Percentiles rank a stretch among this genome's conserved stretches.
Conservation (phyloP, 1,140 invertebrate genomes). For the Halotydeus destructor region DNA sequence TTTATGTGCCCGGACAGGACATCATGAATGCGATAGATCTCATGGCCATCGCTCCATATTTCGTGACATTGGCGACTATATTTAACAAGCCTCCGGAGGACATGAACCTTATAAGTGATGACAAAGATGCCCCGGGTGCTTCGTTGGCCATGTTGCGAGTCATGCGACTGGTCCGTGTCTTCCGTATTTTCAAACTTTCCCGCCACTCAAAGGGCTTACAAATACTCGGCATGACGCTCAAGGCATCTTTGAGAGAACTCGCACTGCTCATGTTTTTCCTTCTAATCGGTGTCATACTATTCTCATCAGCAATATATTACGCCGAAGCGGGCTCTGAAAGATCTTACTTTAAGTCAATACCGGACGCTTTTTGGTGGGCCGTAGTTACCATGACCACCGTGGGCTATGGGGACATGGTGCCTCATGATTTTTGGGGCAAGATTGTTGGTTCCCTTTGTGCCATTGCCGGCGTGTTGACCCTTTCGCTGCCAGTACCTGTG, state of each 20-base stretch:
- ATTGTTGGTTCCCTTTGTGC: constrained; percentile 95
- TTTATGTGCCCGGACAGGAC: constrained; percentile 49
- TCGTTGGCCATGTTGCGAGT: constrained; percentile 90
- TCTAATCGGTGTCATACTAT: constrained; percentile 93
- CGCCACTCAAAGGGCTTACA: constrained; percentile 91
- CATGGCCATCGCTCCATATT: constrained; percentile 98
- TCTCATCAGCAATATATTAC: constrained; percentile 94
- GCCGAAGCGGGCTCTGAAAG: constrained; percentile 86
- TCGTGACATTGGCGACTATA: constrained; percentile 94
- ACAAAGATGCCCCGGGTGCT: constrained; percentile 40
- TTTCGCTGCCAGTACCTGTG: constrained; percentile 94
- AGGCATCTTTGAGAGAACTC: constrained; percentile 98
- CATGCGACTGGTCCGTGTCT: constrained; percentile 89
- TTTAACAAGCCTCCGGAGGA: constrained; percentile 74
- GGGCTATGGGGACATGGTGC: constrained; percentile 94
- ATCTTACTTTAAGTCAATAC: constrained; percentile 93
- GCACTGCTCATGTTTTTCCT: constrained; percentile 99
- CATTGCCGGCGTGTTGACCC: constrained; percentile 95
- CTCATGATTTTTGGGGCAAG: constrained; percentile 95
- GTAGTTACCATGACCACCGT: constrained; percentile 97
- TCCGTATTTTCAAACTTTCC: constrained; percentile 95
- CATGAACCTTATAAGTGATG: background rate
- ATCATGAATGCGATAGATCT: constrained; percentile 99
- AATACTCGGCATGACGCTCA: constrained; percentile 92
- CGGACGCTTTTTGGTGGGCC: constrained; percentile 92